phyloP scores from a whole-genome alignment of 1,140 invertebrate genomes.

The Pantala flavescens region DNA sequence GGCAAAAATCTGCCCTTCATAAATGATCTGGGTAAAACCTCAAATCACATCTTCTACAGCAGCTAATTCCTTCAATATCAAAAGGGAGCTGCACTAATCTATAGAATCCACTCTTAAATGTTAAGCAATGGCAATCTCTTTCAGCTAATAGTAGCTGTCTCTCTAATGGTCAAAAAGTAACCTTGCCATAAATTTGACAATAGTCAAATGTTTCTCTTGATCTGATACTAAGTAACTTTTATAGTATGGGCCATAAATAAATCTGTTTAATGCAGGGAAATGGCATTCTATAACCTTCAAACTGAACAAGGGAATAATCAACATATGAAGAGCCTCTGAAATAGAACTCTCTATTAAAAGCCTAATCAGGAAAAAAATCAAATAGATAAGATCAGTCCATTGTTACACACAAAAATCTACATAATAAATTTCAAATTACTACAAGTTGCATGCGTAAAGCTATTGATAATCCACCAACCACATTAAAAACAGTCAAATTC shows the following conservation, averaged over 20 bases:
- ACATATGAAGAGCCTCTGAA: not conserved
- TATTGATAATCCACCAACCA: constrained; percentile 7
- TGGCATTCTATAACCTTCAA: not conserved
- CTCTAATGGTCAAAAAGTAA: not conserved
- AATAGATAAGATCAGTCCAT: not conserved
- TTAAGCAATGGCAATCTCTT: constrained; percentile 5
- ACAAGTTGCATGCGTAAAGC: constrained; percentile 8
- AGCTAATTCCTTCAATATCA: not conserved
- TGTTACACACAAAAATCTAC: constrained; percentile 7
- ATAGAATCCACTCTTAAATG: constrained; percentile 3
- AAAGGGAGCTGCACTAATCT: constrained; percentile 4
- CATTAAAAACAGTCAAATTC: constrained; percentile 9
- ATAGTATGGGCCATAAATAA: not conserved
- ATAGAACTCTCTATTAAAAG: not conserved
- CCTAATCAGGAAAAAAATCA: not conserved
- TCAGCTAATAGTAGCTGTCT: not conserved
- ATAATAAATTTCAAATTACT: not conserved
- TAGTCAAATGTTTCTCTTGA: not conserved
- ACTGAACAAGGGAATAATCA: not conserved
- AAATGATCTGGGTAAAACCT: not conserved
- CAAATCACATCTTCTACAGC: not conserved
- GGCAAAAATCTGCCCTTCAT: not conserved
- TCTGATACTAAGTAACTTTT: not conserved
- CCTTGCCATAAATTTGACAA: constrained; percentile 6
- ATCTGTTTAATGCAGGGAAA: not conserved